Evolutionary conservation across 2,113 vertebrate species (phyloP), one percentile per base, ranked within the genome.

Genomic region (Apteryx mantelli): DNA sequence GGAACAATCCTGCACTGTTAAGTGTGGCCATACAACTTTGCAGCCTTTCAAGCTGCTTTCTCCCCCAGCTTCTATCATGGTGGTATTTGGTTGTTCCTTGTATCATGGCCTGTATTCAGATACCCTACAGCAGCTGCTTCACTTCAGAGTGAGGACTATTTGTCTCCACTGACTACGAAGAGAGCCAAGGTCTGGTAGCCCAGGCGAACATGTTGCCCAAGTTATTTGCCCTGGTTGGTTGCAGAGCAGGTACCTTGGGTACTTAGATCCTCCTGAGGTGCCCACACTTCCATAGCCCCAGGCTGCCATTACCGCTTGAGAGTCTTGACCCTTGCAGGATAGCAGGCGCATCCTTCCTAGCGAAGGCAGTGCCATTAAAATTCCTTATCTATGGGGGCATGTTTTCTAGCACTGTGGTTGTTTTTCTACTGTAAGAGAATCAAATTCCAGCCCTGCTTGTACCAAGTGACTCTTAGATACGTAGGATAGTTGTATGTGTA

Each of bases 331-430:
- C 52, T 50, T 17, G 56, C 40, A 82, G 71, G 40, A 58, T 86
- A 56, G 28, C 24, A 46, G 24, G 11, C 8, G 2, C 65, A 56
- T 16, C 56, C 36, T 82, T 75, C 28, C 38, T 6, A 8, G 70
- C 46, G 55, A 78, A n/a, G 17, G 61, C 11, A 11, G 15, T 40
- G 48, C 13, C 34, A 17, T 21, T 87, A 44, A 32, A 86, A 70
- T 63, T 8, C n/a, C 17, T 85, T 66, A 44, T 48, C 44, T 13
- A 13, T 0, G 0, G 44, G 13, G 21, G 28, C 25, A 24, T 2
- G 32, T 76, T 75, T 91, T 48, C 77, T 36, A 68, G 20, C 40
- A 12, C 44, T 30, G 38, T 16, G 13, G n/a, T 56, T 61, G 70
- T 61, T 70, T 88, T 46, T 16, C 65, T 84, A 0, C 66, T 63